Evolutionary conservation across 2,888 invertebrate species (phyloP), one percentile per base, ranked within the genome.

Genomic region (Resseliella maxima): DNA sequence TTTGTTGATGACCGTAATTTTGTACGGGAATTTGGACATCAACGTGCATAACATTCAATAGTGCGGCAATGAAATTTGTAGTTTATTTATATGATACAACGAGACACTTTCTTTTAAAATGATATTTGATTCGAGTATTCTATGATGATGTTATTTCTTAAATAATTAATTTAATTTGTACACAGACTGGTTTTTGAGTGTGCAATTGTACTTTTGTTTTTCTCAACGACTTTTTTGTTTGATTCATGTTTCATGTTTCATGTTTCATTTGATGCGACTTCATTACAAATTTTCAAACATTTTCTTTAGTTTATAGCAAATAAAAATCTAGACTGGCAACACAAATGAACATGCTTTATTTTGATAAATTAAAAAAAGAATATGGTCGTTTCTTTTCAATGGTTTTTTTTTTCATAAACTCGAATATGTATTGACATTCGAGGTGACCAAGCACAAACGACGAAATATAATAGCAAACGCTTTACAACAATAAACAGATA

Each of bases 21-120:
- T 72, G 72, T 72, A 31, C 72, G 5, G 31, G 10, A 15, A 12
- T 12, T 27, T 31, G 18, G 31, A 5, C 72, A 35, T 18, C 10
- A 72, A 72, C 72, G 72, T 72, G 31, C 72, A 72, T 72, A 72
- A 72, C 27, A 72, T 72, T 72, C 31, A 27, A 72, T 31, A 72
- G 31, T 31, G 72, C 31, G 72, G 0, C 15, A 72, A 24, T 59
- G 24, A 24, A n/a, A 24, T 24, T 24, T 2, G 59, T 72, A 31
- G 72, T 35, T 72, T 72, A 12, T 31, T n/a, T 72, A 10, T 31
- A 72, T 72, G 31, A 31, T 72, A 72, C 15, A 72, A 31, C 15
- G 35, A 72, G 31, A 72, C 18, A 35, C 10, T 27, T 72, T 72
- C 31, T 31, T 31, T 72, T 31, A 31, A 72, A 72, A 31, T 72